Evolutionary conservation across 2,888 invertebrate species (phyloP).

Genomic region (Habroteleia sp.): DNA sequence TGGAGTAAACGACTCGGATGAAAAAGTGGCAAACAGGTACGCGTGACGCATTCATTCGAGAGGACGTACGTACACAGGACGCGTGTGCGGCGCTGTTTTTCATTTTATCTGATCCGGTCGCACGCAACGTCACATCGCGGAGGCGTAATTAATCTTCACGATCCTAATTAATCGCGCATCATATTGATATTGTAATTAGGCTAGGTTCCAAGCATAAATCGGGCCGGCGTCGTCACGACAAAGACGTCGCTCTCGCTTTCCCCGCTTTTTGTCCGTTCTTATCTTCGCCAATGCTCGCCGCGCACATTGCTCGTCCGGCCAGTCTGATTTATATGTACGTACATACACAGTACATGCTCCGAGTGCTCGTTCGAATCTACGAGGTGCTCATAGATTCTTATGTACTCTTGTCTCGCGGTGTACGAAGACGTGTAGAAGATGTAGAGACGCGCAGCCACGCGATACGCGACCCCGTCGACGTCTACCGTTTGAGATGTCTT

Average conservation of each 20-base stretch:
- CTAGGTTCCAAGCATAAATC: constrained; percentile 51
- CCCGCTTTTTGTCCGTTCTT: constrained; percentile 35
- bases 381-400: constrained; percentile 61
- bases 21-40: constrained; percentile 9
- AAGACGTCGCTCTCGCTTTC: constrained; percentile 51
- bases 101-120: constrained; percentile 58
- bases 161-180: constrained; percentile 71
- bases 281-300: constrained; percentile 36
- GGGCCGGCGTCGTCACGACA: constrained; percentile 37
- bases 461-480: constrained; percentile 57
- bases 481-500: constrained; percentile 55
- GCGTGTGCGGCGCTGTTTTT: constrained; percentile 43
- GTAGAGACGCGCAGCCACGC: constrained; percentile 54
- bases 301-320: constrained; percentile 24
- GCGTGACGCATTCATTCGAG: constrained; percentile 14
- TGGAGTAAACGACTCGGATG: too few species aligned
- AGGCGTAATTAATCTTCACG: constrained; percentile 70
- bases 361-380: constrained; percentile 54
- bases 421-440: constrained; percentile 57
- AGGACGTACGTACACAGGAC: constrained; percentile 16
- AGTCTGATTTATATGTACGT: constrained; percentile 57
- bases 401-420: constrained; percentile 59
- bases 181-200: constrained; percentile 73
- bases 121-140: constrained; percentile 45
- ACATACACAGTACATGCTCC: constrained; percentile 46